Evolutionary conservation across 1,140 invertebrate genomes (phyloP), one percentile per base, ranked within the genome.

Genomic region (Panagrolaimus sp.): DNA sequence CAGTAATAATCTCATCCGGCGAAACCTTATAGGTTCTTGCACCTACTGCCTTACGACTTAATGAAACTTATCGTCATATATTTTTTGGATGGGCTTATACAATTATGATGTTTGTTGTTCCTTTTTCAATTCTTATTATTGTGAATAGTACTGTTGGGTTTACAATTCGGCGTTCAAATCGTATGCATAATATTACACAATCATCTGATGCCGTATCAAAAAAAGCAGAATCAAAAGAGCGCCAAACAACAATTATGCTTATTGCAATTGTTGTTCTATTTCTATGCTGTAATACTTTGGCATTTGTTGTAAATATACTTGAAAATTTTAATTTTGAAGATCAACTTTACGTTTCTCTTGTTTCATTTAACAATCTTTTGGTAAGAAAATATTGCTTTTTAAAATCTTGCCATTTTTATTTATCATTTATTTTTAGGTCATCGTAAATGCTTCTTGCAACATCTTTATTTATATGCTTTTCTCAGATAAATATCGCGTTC

Each of bases 391-490:
- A 38, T 38, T n/a, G n/a, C n/a, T 38, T 38, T 38, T 38, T 4
- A 4, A 38, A 38, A 38, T 38, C 31, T 38, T 38, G n/a, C n/a
- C n/a, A n/a, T n/a, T n/a, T n/a, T n/a, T n/a, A n/a, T n/a, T n/a
- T n/a, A n/a, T n/a, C n/a, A 38, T 8, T 20, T 70, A 31, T 42
- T 25, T 73, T 38, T 68, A 77, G 77, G 77, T 80, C 1, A 79
- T 79, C 14, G 62, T 77, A 23, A 78, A 78, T 47, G 72, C 77
- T 5, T 74, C 79, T 3, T 80, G 73, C 66, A 81, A 81, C 69
- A 79, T 81, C 42, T 81, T 82, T 63, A 78, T 81, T 38, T 81
- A 82, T 71, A 80, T 82, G 57, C 68, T 82, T 2, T 81, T 81
- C 71, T 77, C 74, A 13, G 79, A 83, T 27, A 78, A 78, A 53